Evolutionary conservation across 2,888 invertebrate species (phyloP).

Genomic region (Agelastica alni): DNA sequence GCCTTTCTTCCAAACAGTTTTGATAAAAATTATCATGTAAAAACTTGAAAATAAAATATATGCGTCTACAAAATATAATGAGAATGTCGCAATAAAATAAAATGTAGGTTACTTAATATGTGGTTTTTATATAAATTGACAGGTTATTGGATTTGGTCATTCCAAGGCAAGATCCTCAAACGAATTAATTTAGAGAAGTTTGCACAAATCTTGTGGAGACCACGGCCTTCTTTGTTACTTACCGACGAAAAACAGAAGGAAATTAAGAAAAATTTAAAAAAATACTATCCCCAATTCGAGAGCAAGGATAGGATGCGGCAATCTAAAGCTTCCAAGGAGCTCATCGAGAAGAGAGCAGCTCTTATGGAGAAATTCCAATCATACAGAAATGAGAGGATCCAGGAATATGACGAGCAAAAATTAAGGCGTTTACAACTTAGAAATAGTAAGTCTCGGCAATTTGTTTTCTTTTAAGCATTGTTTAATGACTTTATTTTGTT

Average conservation of each 20-base stretch:
- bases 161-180: constrained; percentile 81
- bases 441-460: constrained; percentile 86
- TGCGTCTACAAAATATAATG: too few species aligned
- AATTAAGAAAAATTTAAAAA: constrained; percentile 96
- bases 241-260: constrained; percentile 87
- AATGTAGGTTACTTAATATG: too few species aligned
- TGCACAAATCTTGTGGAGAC: constrained; percentile 90
- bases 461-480: not conserved
- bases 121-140: too few species aligned
- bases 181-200: constrained; percentile 90
- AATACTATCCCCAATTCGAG: constrained; percentile 94
- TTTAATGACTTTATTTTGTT: constrained; percentile 8
- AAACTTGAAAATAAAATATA: too few species aligned
- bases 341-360: constrained; percentile 88
- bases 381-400: constrained; percentile 75
- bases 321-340: constrained; percentile 92
- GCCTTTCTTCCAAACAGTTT: too few species aligned
- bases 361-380: constrained; percentile 85
- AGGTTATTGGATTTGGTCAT: constrained; percentile 97
- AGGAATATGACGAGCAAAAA: constrained; percentile 79
- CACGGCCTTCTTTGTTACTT: constrained; percentile 86
- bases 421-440: constrained; percentile 81
- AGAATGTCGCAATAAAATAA: too few species aligned
- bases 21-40: too few species aligned
- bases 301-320: constrained; percentile 92